Conservation (phyloP, 2,888 invertebrate genomes). For the Glyphotaelius pellucidus region DNA sequence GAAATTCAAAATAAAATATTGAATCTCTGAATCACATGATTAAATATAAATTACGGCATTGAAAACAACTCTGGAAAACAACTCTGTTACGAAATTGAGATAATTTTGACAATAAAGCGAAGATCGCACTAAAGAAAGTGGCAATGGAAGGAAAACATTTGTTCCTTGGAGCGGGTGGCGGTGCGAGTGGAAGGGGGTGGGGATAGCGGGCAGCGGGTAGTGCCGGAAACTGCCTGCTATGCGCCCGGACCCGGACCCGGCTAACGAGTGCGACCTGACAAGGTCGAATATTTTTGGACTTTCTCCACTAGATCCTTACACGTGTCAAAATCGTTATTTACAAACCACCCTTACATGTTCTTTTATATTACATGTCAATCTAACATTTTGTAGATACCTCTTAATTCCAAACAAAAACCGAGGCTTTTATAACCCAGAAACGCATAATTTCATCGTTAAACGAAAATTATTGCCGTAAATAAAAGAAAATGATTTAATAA, state of each 20-base stretch:
- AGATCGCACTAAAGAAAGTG: conserved; percentile 18
- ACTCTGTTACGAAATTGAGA: conserved; percentile 5
- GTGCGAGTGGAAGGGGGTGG: not conserved
- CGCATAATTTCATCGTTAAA: conserved; percentile 10
- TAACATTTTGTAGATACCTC: not conserved
- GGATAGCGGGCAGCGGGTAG: not conserved
- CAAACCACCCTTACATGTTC: not conserved
- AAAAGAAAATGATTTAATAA: not conserved
- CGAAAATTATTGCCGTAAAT: not conserved
- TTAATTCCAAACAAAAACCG: not conserved
- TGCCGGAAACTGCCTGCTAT: conserved; percentile 52
- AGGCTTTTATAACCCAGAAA: not conserved
- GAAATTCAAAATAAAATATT: not conserved
- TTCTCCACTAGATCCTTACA: conserved; percentile 18
- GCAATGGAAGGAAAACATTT: conserved; percentile 21
- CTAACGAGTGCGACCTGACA: conserved; percentile 56
- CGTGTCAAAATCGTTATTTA: conserved; percentile 17
- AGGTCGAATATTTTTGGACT: conserved; percentile 45
- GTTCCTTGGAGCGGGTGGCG: not conserved
- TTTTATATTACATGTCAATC: not conserved
- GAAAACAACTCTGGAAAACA: conserved; percentile 2
- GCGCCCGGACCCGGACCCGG: conserved; percentile 53
- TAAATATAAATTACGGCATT: not conserved
- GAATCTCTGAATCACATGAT: not conserved
- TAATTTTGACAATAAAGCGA: conserved; percentile 25